A percentile compares a stretch with the other conserved stretches of the same genome.
These are phyloP conservation scores for Microplitis deprimator DNA, from an alignment of 2,888 invertebrate species.

Conservation along the genomic window DNA sequence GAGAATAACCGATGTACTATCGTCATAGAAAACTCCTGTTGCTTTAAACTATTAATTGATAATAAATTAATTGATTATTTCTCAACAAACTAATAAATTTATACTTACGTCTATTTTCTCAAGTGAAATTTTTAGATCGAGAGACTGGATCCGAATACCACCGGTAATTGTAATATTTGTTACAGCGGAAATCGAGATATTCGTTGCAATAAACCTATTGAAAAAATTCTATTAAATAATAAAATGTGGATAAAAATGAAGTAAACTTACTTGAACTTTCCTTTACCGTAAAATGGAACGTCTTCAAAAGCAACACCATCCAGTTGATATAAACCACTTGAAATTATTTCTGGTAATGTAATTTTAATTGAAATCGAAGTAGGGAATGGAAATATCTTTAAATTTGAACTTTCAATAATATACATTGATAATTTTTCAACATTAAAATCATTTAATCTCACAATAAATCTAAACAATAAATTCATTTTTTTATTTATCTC, in stretches of 20 bases:
- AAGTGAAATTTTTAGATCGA: conserved; percentile 31
- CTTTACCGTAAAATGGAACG: conserved; percentile 44
- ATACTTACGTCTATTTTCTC: conserved; percentile 44
- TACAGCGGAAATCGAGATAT: background rate
- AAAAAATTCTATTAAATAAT: conserved; percentile 11
- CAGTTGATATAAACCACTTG: conserved; percentile 39
- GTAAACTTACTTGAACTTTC: conserved; percentile 48
- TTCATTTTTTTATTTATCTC: conserved; percentile 31
- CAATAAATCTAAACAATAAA: conserved; percentile 28
- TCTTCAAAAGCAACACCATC: background rate
- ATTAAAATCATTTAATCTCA: conserved; percentile 34
- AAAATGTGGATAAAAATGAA: background rate
- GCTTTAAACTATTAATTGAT: conserved; percentile 37
- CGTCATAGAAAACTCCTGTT: conserved; percentile 54
- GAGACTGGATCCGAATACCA: conserved; percentile 19
- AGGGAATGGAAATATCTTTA: conserved; percentile 24
- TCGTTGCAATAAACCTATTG: conserved; percentile 14
- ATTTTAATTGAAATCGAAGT: conserved; percentile 25
- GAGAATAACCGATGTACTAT: conserved; percentile 50
- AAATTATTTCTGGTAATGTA: conserved; percentile 40
- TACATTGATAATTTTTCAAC: conserved; percentile 46
- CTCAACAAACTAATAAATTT: no score
- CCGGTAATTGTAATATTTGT: background rate
- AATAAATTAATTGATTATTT: background rate
- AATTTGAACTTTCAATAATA: conserved; percentile 34